Evolutionary conservation across 2,888 invertebrate species (phyloP).

Genomic region (Argynnis bischoffii): DNA sequence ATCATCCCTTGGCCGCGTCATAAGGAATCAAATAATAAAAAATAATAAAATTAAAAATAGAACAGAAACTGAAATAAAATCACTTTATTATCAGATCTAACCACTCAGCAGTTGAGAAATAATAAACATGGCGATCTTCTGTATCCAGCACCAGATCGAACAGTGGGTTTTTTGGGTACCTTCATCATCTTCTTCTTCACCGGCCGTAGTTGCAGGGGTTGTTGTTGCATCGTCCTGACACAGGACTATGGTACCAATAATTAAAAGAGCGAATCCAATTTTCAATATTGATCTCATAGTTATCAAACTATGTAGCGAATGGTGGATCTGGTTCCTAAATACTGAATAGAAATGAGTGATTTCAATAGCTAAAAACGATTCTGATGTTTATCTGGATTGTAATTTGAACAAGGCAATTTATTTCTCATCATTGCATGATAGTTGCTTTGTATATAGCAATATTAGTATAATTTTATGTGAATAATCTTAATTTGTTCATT

Average conservation of each 20-base stretch:
- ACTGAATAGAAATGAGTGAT: neutral
- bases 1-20: too few species aligned
- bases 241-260: slow-evolving; percentile 49
- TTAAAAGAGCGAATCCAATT: slow-evolving; percentile 47
- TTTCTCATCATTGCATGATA: slow-evolving; percentile 2
- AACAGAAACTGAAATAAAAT: neutral
- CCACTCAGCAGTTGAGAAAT: slow-evolving; percentile 75
- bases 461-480: neutral
- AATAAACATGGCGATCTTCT: slow-evolving; percentile 77
- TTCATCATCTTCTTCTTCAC: slow-evolving; percentile 70
- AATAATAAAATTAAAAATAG: neutral
- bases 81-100: slow-evolving; percentile 28
- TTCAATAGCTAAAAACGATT: neutral
- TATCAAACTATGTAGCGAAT: neutral
- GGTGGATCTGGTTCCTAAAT: neutral
- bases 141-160: slow-evolving; percentile 80
- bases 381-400: neutral
- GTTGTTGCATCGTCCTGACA: slow-evolving; percentile 68
- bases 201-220: slow-evolving; percentile 53
- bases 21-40: too few species aligned
- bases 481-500: slow-evolving; percentile 1
- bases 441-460: neutral
- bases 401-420: slow-evolving; percentile 7
- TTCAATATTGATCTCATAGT: slow-evolving; percentile 35
- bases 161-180: slow-evolving; percentile 65